These are phyloP conservation scores for Pterocles orientalis DNA, from an alignment of 2,113 vertebrate species.

Conservation along the genomic window DNA sequence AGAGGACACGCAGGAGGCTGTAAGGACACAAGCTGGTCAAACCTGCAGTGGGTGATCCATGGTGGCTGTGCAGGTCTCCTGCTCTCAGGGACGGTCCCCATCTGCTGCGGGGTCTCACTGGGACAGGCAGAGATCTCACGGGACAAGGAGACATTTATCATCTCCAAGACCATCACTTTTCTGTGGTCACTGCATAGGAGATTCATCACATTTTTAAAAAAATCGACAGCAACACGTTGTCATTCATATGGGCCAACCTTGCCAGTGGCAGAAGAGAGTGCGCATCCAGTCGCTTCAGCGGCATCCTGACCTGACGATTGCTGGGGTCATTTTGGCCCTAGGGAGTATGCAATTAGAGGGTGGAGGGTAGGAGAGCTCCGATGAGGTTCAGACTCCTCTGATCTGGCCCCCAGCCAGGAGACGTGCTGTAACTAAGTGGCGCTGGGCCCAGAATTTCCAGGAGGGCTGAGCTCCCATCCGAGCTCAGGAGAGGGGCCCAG, in stretches of 20 bases:
- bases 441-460: slow-evolving; percentile 18
- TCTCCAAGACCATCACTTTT: background rate
- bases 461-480: slow-evolving; percentile 8
- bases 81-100: background rate
- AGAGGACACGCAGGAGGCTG: background rate
- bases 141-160: background rate
- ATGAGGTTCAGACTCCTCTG: background rate
- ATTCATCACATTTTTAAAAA: background rate
- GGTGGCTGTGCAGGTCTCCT: background rate
- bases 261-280: fast-evolving
- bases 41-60: background rate
- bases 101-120: too few relatives aligned
- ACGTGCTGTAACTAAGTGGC: slow-evolving; percentile 41
- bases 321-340: background rate
- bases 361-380: background rate
- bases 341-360: background rate
- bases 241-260: fast-evolving
- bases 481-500: background rate
- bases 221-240: fast-evolving
- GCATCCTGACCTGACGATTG: background rate
- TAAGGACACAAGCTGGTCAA: background rate
- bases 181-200: background rate
- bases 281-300: background rate
- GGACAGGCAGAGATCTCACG: background rate
- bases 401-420: slow-evolving; percentile 27